Evolutionary conservation across 2,888 invertebrate species (phyloP).

Genomic region (Sericinus montela): DNA sequence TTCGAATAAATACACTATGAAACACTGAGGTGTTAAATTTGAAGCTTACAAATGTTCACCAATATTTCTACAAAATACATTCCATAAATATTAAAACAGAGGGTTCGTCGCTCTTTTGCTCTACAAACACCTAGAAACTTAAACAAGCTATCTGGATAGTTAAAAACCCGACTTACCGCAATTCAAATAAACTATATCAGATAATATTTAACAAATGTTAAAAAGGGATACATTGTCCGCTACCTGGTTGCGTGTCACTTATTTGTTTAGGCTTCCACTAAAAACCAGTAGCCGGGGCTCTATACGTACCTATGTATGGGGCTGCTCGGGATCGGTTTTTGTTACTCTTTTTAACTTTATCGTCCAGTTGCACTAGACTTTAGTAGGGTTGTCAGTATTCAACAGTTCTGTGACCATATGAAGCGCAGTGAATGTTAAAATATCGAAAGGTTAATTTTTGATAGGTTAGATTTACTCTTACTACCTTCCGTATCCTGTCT

Average conservation of each 20-base stretch:
- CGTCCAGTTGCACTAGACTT: conserved; percentile 64
- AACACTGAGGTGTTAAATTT: too few relatives aligned
- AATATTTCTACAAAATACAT: too few relatives aligned
- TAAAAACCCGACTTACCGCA: conserved; percentile 38
- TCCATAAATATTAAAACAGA: not conserved
- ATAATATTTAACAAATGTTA: conserved; percentile 72
- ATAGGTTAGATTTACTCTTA: too few relatives aligned
- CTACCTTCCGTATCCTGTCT: too few relatives aligned
- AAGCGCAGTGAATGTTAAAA: too few relatives aligned
- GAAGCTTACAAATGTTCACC: too few relatives aligned
- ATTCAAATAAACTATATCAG: conserved; percentile 66
- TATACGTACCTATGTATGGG: conserved; percentile 45
- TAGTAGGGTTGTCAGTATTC: conserved; percentile 44
- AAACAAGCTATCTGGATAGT: conserved; percentile 14
- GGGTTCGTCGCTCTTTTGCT: not conserved
- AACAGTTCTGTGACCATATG: not conserved
- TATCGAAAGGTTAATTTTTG: too few relatives aligned
- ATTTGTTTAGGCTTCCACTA: conserved; percentile 73
- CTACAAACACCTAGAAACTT: not conserved
- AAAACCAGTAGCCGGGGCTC: conserved; percentile 72
- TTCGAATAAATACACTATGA: too few relatives aligned
- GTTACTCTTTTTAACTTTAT: conserved; percentile 57
- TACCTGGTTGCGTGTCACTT: conserved; percentile 71
- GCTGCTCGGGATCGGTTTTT: conserved; percentile 59
- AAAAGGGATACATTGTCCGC: conserved; percentile 57